phyloP scores from a whole-genome alignment of 2,797 vertebrate genomes.

The Brachymystax lenok region DNA sequence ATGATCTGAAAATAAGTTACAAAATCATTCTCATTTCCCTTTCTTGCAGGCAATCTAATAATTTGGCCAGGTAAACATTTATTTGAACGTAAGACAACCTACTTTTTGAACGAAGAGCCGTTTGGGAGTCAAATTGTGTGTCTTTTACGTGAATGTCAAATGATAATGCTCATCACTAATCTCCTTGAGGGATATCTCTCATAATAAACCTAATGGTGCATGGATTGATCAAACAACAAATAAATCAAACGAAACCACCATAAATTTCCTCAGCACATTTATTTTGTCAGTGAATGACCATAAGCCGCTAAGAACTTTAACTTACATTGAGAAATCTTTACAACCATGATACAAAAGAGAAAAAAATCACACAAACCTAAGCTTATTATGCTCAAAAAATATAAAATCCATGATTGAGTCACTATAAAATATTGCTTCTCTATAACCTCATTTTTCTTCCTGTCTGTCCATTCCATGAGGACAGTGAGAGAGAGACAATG shows the following conservation, averaged over 20 bases:
- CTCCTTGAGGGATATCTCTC: too few species aligned
- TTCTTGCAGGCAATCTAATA: too few species aligned
- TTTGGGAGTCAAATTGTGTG: too few species aligned
- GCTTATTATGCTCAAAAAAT: constrained; percentile 71
- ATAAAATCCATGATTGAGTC: constrained; percentile 68
- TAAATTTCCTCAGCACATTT: constrained; percentile 48
- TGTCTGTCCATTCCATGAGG: constrained; percentile 36
- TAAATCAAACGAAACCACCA: not conserved
- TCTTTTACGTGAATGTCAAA: too few species aligned
- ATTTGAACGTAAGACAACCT: too few species aligned
- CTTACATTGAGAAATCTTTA: constrained; percentile 53
- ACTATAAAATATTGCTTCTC: constrained; percentile 77
- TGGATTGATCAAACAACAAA: not conserved
- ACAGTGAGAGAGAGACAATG: too few species aligned
- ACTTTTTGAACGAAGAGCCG: too few species aligned
- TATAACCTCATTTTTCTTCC: constrained; percentile 53
- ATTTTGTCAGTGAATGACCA: constrained; percentile 58
- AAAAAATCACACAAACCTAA: constrained; percentile 60
- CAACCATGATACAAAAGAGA: constrained; percentile 43
- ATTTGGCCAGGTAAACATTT: too few species aligned
- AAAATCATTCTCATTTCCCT: too few species aligned
- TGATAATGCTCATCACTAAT: too few species aligned
- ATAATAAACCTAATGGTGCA: not conserved
- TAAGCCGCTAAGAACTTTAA: constrained; percentile 41
- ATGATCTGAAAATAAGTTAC: too few species aligned